Percentiles rank a stretch among this genome's conserved stretches.
Conservation (phyloP, 2,113 vertebrate species). For the Cryptomyrus ogoouensis region DNA sequence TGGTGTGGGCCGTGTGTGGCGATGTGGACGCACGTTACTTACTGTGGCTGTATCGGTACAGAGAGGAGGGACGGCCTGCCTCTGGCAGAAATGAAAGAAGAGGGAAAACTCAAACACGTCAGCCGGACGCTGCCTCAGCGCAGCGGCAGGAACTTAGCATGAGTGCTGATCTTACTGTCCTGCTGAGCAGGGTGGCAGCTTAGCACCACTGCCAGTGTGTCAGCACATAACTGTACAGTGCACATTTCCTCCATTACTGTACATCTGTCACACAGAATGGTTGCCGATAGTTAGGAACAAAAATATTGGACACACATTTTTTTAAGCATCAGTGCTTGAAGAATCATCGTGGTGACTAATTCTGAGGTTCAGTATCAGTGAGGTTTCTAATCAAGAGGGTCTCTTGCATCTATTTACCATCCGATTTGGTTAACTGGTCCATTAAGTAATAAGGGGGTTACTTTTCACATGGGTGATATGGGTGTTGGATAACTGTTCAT, state of each 20-base stretch:
- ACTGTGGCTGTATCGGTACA: slow-evolving; percentile 37
- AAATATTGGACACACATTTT: not conserved
- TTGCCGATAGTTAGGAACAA: not conserved
- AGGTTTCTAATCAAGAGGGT: not conserved
- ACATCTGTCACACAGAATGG: not conserved
- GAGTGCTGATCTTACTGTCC: not conserved
- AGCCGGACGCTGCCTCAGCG: not conserved
- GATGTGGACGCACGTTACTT: slow-evolving; percentile 18
- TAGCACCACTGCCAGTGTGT: not conserved
- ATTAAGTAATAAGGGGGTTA: not conserved
- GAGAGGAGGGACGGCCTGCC: slow-evolving; percentile 29
- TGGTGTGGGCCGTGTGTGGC: not conserved
- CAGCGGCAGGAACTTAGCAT: not conserved
- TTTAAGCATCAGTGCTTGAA: not conserved
- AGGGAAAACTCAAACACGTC: slow-evolving; percentile 23
- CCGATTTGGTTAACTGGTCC: not conserved
- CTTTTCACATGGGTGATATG: not conserved
- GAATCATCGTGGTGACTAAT: not conserved
- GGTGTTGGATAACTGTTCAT: not conserved
- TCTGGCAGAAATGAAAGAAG: slow-evolving; percentile 38
- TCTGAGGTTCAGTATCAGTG: not conserved
- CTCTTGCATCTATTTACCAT: not conserved
- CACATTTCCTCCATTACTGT: not conserved
- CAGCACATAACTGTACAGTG: not conserved
- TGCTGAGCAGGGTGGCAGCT: not conserved